Evolutionary conservation across 2,888 invertebrate species (phyloP).

Genomic region (Willowsia nigromaculata): DNA sequence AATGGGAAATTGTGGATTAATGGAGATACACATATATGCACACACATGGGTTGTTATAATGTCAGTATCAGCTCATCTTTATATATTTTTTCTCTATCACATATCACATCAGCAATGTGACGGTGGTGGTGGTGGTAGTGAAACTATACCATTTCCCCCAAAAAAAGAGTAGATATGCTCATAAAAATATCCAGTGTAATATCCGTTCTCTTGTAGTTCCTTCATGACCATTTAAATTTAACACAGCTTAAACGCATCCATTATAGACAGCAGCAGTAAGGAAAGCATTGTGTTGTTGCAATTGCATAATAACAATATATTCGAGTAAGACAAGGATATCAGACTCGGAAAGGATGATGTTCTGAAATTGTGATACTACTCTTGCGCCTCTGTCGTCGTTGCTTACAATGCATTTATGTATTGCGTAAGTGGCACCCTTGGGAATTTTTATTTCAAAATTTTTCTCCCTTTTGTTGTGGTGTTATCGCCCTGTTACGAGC

Average conservation of each 20-base stretch:
- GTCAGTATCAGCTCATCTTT: slow-evolving; percentile 60
- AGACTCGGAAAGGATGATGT: not conserved
- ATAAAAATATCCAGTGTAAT: slow-evolving; percentile 3
- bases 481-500: slow-evolving; percentile 70
- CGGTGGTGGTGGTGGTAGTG: not conserved
- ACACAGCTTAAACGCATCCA: slow-evolving; percentile 25
- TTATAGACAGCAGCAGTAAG: not conserved
- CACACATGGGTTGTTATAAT: not conserved
- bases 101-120: slow-evolving; percentile 38
- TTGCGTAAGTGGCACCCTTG: slow-evolving; percentile 64
- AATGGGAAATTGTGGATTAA: slow-evolving; percentile 61
- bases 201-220: slow-evolving; percentile 44
- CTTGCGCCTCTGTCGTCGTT: not conserved
- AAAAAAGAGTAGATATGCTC: slow-evolving; percentile 7
- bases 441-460: slow-evolving; percentile 60
- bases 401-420: slow-evolving; percentile 50
- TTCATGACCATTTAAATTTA: slow-evolving; percentile 32
- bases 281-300: not conserved
- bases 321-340: not conserved
- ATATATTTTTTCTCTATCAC: slow-evolving; percentile 45
- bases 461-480: slow-evolving; percentile 64
- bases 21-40: slow-evolving; percentile 2
- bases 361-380: not conserved
- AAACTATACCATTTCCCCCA: slow-evolving; percentile 17
- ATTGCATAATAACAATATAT: slow-evolving; percentile 47